phyloP scores from a whole-genome alignment of 2,888 invertebrate genomes.

The Megastigmus dorsalis region DNA sequence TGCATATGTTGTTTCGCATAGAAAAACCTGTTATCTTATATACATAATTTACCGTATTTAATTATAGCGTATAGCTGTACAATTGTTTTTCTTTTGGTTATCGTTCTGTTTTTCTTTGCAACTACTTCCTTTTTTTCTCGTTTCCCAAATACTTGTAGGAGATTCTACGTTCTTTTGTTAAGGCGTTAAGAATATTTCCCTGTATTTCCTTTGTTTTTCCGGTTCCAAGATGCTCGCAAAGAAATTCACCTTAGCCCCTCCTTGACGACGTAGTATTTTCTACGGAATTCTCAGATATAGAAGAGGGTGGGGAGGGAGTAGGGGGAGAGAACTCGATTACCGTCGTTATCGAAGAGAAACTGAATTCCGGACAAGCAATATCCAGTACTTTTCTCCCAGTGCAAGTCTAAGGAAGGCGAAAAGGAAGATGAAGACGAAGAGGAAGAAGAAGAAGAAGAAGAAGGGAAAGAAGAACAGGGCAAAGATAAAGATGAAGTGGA shows the following conservation, averaged over 20 bases:
- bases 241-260: neutral
- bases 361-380: slow-evolving; percentile 5
- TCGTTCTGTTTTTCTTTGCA: no score
- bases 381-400: neutral
- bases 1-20: no score
- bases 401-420: no score
- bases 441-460: neutral
- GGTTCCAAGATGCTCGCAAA: neutral
- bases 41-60: no score
- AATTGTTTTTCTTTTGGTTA: no score
- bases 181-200: neutral
- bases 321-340: slow-evolving; percentile 18
- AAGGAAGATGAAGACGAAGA: neutral
- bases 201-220: neutral
- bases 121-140: no score
- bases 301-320: neutral
- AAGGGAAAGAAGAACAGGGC: neutral
- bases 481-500: neutral
- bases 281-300: neutral
- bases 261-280: neutral
- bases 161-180: neutral
- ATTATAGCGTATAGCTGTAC: no score
- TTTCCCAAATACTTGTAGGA: neutral
- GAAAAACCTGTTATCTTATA: no score
- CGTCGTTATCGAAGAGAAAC: slow-evolving; percentile 18